Conservation (phyloP, 2,113 vertebrate species). For the Procavia capensis region DNA sequence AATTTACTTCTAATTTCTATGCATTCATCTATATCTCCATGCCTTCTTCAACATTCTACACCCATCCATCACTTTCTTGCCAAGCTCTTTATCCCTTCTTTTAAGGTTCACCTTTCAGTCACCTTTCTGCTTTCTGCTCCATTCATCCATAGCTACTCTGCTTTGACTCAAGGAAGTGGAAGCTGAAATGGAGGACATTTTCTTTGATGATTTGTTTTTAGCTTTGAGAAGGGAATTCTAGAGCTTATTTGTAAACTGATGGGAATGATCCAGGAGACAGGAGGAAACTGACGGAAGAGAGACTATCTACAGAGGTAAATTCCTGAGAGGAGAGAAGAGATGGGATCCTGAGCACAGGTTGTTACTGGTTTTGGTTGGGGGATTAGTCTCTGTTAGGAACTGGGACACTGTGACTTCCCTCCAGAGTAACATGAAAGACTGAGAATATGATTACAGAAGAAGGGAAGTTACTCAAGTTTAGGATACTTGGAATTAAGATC, state of each 20-base stretch:
- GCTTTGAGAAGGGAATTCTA: slow-evolving; percentile 32
- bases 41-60: neutral
- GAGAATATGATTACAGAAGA: neutral
- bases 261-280: neutral
- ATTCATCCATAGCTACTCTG: neutral
- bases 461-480: neutral
- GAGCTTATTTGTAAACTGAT: neutral
- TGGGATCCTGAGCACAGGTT: neutral
- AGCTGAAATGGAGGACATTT: neutral
- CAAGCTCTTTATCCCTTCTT: neutral
- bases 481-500: neutral
- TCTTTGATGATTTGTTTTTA: slow-evolving; percentile 1
- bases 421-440: neutral
- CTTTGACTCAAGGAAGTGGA: neutral
- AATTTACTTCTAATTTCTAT: slow-evolving; percentile 1
- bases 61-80: neutral
- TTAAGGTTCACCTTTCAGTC: neutral
- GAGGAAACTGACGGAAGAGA: neutral
- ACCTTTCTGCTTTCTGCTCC: neutral
- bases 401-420: neutral
- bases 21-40: neutral
- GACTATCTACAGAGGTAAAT: neutral
- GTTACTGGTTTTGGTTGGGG: neutral
- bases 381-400: neutral
- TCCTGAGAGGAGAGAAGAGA: neutral